Percentiles rank a stretch among this genome's conserved stretches.
Conservation (phyloP, 2,888 invertebrate genomes). For the Drosophila fulvimacula region DNA sequence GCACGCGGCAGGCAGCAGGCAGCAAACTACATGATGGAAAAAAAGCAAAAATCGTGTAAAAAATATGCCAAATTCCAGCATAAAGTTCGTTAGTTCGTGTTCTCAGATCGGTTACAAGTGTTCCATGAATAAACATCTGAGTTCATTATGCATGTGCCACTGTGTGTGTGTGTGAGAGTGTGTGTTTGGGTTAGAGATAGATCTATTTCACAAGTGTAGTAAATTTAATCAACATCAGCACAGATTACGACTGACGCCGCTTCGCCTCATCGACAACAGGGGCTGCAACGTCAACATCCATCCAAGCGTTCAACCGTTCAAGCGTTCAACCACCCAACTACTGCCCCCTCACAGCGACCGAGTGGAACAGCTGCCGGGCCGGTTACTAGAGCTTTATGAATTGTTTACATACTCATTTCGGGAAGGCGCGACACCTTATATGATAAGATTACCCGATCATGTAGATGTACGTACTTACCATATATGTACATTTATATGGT, state of each 20-base stretch:
- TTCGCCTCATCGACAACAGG: conserved; percentile 40
- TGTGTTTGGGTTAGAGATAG: conserved; percentile 19
- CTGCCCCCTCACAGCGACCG: conserved; percentile 10
- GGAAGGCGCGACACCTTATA: conserved; percentile 22
- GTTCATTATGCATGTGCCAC: conserved; percentile 26
- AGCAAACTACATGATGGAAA: background rate
- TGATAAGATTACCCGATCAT: conserved; percentile 28
- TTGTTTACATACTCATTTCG: conserved; percentile 34
- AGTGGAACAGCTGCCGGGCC: background rate
- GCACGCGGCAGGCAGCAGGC: too few relatives aligned
- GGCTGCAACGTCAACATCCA: conserved; percentile 16
- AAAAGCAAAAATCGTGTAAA: conserved; percentile 5
- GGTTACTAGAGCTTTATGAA: conserved; percentile 20
- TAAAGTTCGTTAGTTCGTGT: conserved; percentile 14
- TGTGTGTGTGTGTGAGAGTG: background rate
- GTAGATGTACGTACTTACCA: conserved; percentile 1
- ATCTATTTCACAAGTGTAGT: conserved; percentile 49
- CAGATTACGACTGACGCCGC: conserved; percentile 42
- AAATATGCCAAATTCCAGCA: conserved; percentile 22
- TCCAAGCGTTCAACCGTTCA: background rate
- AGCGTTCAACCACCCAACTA: conserved; percentile 12
- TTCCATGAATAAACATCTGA: conserved; percentile 67
- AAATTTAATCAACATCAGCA: conserved; percentile 62
- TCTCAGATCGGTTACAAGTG: conserved; percentile 24
- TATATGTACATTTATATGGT: background rate